Evolutionary conservation across 2,797 vertebrate genomes (phyloP).

Genomic region (Sphaeramia orbicularis): DNA sequence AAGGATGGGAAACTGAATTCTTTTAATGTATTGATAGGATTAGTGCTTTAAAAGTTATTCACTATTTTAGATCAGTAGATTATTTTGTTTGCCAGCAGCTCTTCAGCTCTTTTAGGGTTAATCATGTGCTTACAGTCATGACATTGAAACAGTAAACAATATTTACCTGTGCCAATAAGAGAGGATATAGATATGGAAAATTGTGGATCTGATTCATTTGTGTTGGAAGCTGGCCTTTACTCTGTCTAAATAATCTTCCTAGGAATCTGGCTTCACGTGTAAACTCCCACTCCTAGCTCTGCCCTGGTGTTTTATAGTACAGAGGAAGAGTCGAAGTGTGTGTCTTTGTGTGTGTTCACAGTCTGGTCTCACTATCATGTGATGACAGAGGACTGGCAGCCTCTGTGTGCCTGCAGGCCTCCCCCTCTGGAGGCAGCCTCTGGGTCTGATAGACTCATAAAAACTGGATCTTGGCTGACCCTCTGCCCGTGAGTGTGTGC

Average conservation of each 20-base stretch:
- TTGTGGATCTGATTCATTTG: background rate
- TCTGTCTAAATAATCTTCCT: background rate
- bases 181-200: background rate
- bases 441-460: conserved; percentile 33
- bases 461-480: conserved; percentile 36
- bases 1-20: no score
- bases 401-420: conserved; percentile 18
- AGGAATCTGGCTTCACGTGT: background rate
- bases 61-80: no score
- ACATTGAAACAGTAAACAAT: no score
- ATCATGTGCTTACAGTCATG: no score
- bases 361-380: conserved; percentile 21
- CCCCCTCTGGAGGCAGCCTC: conserved; percentile 29
- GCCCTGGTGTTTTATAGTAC: conserved; percentile 10
- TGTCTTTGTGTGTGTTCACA: conserved; percentile 21
- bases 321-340: conserved; percentile 14
- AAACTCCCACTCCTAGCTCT: conserved; percentile 12
- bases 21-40: no score
- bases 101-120: no score
- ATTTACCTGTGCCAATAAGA: no score
- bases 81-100: no score
- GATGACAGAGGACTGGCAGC: conserved; percentile 60
- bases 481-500: conserved; percentile 6
- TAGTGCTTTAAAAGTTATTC: no score
- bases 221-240: conserved; percentile 10